Evolutionary conservation across 2,888 invertebrate species (phyloP), one percentile per base, ranked within the genome.

Genomic region (Lasioglossum leucozonium): DNA sequence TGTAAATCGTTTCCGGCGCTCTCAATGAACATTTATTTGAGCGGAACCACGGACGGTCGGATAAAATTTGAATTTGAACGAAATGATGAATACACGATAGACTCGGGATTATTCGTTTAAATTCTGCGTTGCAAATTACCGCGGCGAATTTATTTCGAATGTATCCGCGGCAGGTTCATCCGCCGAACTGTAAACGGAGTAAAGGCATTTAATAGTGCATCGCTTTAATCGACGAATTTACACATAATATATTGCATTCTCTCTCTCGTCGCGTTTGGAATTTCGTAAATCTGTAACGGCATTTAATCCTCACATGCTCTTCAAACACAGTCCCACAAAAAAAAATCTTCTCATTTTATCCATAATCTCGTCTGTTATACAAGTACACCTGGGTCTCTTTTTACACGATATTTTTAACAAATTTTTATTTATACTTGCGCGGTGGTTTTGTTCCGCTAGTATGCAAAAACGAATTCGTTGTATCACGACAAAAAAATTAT

Each of bases 11-110:
- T 55, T 37, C 69, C 42, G 51, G n/a, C 4, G 44, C 40, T 42
- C n/a, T 81, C 22, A 62, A 72, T 51, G 51, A 58, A 40, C 51
- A 34, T 71, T 42, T 22, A 6, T n/a, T 47, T 26, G 42, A 37
- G 26, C 13, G n/a, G 34, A n/a, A 40, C 30, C 30, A 16, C n/a
- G n/a, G 37, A 30, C 26, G 18, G 30, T 44, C 30, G 30, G 71
- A 75, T 75, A 69, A 65, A 74, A 62, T 47, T 82, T 42, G 26
- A 71, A 51, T 65, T 22, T 6, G 16, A 72, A 78, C 72, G 71
- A 69, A 67, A 82, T 44, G 67, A 58, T 51, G 51, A 58, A 73
- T 79, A 55, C 16, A 6, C 10, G 34, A 67, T 67, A 34, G 42
- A 16, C 11, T 11, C 26, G n/a, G 22, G 73, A 44, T 67, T 55